Conservation (phyloP, 2,113 vertebrate genomes). For the Irena cyanogastra region DNA sequence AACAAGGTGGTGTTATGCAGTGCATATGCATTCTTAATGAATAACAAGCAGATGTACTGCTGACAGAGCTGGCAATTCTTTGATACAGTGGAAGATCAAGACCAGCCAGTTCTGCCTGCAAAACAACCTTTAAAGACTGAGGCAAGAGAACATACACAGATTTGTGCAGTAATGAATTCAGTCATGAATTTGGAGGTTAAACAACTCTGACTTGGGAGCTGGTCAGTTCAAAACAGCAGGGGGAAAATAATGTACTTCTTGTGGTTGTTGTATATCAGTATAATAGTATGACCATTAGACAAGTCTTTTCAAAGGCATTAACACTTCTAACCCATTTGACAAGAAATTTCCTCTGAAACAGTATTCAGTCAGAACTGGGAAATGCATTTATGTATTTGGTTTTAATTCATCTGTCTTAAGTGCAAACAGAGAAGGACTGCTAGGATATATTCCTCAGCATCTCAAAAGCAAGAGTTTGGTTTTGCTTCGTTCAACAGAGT, state of each 20-base stretch:
- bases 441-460: neutral
- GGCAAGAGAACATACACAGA: neutral
- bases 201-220: neutral
- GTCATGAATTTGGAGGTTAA: neutral
- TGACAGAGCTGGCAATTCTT: neutral
- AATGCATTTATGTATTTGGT: neutral
- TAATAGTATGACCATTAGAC: neutral
- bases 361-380: neutral
- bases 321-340: neutral
- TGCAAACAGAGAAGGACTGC: neutral
- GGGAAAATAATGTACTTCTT: neutral
- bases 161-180: neutral
- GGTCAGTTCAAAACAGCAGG: neutral
- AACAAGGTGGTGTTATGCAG: neutral
- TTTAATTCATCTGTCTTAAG: neutral
- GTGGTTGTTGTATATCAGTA: neutral
- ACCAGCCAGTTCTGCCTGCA: neutral
- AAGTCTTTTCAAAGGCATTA: neutral
- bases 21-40: neutral
- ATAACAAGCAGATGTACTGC: neutral
- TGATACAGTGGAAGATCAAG: constrained; percentile 1
- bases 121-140: neutral
- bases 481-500: neutral
- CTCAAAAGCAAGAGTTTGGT: neutral
- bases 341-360: neutral